phyloP scores from a whole-genome alignment of 1,140 invertebrate genomes.

The Pseudomyrmex gracilis region DNA sequence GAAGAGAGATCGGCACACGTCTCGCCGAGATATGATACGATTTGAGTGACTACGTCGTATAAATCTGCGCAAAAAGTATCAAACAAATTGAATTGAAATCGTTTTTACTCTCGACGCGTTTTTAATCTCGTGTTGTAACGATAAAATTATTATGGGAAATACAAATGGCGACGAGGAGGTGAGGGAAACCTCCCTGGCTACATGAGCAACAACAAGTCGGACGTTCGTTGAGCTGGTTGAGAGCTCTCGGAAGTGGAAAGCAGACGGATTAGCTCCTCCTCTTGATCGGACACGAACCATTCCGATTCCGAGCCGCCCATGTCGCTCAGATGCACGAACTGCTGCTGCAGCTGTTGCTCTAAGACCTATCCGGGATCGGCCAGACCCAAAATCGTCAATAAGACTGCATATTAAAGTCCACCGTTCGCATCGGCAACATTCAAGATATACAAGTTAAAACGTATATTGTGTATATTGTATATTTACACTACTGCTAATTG shows the following conservation, averaged over 20 bases:
- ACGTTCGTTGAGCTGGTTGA: constrained; percentile 81
- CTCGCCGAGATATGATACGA: neutral
- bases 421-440: constrained; percentile 69
- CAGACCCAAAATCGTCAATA: constrained; percentile 82
- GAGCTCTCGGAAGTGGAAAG: constrained; percentile 84
- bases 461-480: too few species aligned
- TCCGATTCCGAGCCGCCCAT: constrained; percentile 89
- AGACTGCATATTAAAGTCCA: constrained; percentile 81
- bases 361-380: constrained; percentile 81
- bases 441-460: constrained; percentile 48
- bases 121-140: constrained; percentile 14
- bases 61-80: constrained; percentile 20
- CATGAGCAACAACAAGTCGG: constrained; percentile 84
- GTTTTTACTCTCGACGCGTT: constrained; percentile 2
- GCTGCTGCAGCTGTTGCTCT: constrained; percentile 82
- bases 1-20: too few species aligned
- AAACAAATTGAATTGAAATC: neutral
- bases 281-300: constrained; percentile 92
- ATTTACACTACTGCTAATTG: constrained; percentile 30
- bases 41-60: constrained; percentile 31
- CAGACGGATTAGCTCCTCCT: constrained; percentile 92
- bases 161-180: neutral
- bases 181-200: constrained; percentile 69
- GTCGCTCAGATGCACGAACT: constrained; percentile 81
- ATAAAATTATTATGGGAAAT: neutral